These are phyloP conservation scores for Nesidiocoris tenuis DNA, from an alignment of 2,888 invertebrate genomes.

Conservation along the genomic window DNA sequence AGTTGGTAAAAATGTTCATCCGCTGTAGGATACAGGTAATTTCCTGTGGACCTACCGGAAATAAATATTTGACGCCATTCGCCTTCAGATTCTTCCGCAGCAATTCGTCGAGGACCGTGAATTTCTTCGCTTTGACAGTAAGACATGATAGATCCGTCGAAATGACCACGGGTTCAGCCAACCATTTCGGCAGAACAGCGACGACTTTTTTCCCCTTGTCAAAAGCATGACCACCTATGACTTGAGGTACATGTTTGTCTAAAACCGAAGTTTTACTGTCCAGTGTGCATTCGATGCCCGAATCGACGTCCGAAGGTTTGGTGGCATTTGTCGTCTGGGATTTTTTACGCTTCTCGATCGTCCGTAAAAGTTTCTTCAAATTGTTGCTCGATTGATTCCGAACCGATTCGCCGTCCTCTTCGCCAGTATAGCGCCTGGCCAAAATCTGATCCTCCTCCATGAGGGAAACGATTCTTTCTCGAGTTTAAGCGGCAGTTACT, in stretches of 20 bases:
- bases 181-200: slow-evolving; percentile 72
- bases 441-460: too few relatives aligned
- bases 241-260: neutral
- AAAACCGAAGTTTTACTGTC: neutral
- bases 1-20: too few relatives aligned
- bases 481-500: too few relatives aligned
- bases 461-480: too few relatives aligned
- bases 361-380: too few relatives aligned
- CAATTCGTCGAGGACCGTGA: slow-evolving; percentile 64
- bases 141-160: slow-evolving; percentile 68
- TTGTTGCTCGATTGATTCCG: too few relatives aligned
- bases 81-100: slow-evolving; percentile 64
- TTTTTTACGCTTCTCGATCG: too few relatives aligned
- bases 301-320: neutral
- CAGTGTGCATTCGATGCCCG: neutral
- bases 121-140: slow-evolving; percentile 59
- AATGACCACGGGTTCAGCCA: slow-evolving; percentile 75
- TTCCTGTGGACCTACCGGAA: slow-evolving; percentile 62
- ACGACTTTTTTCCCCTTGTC: slow-evolving; percentile 12
- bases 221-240: slow-evolving; percentile 32
- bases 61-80: slow-evolving; percentile 74
- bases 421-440: too few relatives aligned
- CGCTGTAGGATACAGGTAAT: too few relatives aligned
- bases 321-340: neutral
- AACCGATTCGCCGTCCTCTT: too few relatives aligned